Evolutionary conservation across 1,140 invertebrate genomes (phyloP), one percentile per base, ranked within the genome.

Genomic region (Aphelinus certus): DNA sequence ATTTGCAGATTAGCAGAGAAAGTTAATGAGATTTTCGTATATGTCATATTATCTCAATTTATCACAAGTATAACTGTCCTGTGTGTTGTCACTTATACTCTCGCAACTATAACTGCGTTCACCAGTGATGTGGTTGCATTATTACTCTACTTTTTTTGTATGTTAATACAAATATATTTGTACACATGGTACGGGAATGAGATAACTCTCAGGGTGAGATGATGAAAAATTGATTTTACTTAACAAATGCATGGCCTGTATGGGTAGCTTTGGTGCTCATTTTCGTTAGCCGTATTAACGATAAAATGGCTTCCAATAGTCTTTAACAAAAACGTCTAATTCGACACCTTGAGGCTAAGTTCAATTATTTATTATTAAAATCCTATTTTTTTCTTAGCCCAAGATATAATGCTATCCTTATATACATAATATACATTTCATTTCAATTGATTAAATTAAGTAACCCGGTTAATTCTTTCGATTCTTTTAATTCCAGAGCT

Each of bases 151-250:
- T 64, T 81, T 5, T 57, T 72, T 49, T 79, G 76, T 9, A 83
- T 83, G 81, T 64, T 81, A 1, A 51, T 78, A 49, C 81, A 90
- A 72, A 81, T 90, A 45, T 87, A 87, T 69, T 78, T 90, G 2
- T 90, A 90, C 73, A 90, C 89, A 78, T 91, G 89, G 89, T 90
- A 88, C 73, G 89, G 89, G 10, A 89, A 89, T 79, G 88, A 90
- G 80, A 85, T 91, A 2, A 90, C 89, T 3, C 80, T 89, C 49
- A 85, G 85, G 82, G 90, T 89, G 85, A 60, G 9, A 26, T 26
- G 26, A 26, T 26, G 26, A 26, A 26, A 26, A 26, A 26, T 26
- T 26, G 26, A 26, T 26, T 26, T 26, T 26, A 26, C 81, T 80
- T 26, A 26, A 60, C 3, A n/a, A 26, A 6, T 60, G 7, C 1